Percentiles rank a stretch among this genome's conserved stretches.
Evolutionary conservation across 1,140 invertebrate species (phyloP).

Genomic region (Drosophila paulistorum): DNA sequence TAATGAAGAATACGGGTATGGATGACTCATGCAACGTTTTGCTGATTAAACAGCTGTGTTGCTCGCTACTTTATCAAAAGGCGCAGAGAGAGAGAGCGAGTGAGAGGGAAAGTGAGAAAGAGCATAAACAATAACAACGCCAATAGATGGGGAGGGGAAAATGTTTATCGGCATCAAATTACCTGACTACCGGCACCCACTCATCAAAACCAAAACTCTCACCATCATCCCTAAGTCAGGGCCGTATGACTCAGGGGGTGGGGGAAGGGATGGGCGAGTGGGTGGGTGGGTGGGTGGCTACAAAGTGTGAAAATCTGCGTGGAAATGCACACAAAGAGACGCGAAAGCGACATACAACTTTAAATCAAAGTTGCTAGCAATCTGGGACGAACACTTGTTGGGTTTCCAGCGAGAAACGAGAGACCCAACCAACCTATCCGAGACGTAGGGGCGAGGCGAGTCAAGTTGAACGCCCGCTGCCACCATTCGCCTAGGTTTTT

Average conservation of each 20-base stretch:
- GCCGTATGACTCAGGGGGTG: slow-evolving; percentile 48
- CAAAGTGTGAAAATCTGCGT: slow-evolving; percentile 61
- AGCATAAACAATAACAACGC: slow-evolving; percentile 57
- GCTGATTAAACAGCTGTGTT: slow-evolving; percentile 52
- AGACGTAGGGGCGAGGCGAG: slow-evolving; percentile 22
- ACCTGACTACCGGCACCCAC: slow-evolving; percentile 22
- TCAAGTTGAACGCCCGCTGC: slow-evolving; percentile 55
- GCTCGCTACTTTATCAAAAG: slow-evolving; percentile 1
- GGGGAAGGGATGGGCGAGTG: not conserved
- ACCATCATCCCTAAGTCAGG: slow-evolving; percentile 12
- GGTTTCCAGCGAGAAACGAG: slow-evolving; percentile 57
- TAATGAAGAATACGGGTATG: slow-evolving; percentile 1
- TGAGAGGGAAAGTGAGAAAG: slow-evolving; percentile 36
- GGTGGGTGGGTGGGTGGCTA: not conserved
- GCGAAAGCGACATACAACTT: slow-evolving; percentile 37
- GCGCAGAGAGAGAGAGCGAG: not conserved
- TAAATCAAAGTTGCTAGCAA: slow-evolving; percentile 55
- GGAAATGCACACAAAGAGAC: slow-evolving; percentile 27
- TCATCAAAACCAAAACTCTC: not conserved
- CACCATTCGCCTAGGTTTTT: slow-evolving; percentile 14
- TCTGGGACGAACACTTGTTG: slow-evolving; percentile 72
- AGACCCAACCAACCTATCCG: slow-evolving; percentile 11
- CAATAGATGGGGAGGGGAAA: slow-evolving; percentile 15
- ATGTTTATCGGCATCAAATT: slow-evolving; percentile 47
- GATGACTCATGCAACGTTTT: slow-evolving; percentile 36